These are phyloP conservation scores for Halcyon badia DNA, from an alignment of 2,797 vertebrate species.

Conservation along the genomic window DNA sequence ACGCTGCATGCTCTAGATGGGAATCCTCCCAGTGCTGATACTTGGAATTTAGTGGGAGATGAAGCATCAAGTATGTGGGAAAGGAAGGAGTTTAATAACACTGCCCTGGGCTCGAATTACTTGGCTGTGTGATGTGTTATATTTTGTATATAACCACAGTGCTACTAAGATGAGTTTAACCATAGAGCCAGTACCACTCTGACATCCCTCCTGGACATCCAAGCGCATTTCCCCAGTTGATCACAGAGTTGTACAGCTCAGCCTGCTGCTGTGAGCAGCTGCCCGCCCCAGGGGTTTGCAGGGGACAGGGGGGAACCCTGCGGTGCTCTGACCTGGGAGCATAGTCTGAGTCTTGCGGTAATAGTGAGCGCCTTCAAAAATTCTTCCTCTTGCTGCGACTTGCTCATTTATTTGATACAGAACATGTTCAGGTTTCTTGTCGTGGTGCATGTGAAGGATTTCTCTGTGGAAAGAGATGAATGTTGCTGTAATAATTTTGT, in stretches of 20 bases:
- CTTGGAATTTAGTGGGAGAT: background rate
- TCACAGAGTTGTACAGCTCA: background rate
- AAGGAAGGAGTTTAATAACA: background rate
- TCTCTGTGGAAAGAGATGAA: conserved; percentile 26
- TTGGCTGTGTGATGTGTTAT: background rate
- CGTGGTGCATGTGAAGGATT: background rate
- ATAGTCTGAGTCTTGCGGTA: background rate
- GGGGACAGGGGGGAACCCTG: background rate
- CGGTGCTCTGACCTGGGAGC: accelerated
- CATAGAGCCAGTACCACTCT: background rate
- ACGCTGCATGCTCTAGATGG: accelerated
- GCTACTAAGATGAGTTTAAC: background rate
- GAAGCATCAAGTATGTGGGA: background rate
- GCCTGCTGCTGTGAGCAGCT: background rate
- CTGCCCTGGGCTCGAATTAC: background rate
- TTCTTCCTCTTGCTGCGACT: conserved; percentile 29
- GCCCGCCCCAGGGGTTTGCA: background rate
- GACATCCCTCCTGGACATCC: background rate
- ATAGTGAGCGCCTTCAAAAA: background rate
- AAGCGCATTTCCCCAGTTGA: accelerated
- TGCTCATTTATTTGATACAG: conserved; percentile 38
- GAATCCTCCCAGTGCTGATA: background rate
- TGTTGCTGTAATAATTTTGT: background rate
- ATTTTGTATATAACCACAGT: background rate
- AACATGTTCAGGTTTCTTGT: background rate